These are phyloP conservation scores for Noctuana brunneofusca DNA, from an alignment of 2,888 invertebrate species.

Conservation along the genomic window DNA sequence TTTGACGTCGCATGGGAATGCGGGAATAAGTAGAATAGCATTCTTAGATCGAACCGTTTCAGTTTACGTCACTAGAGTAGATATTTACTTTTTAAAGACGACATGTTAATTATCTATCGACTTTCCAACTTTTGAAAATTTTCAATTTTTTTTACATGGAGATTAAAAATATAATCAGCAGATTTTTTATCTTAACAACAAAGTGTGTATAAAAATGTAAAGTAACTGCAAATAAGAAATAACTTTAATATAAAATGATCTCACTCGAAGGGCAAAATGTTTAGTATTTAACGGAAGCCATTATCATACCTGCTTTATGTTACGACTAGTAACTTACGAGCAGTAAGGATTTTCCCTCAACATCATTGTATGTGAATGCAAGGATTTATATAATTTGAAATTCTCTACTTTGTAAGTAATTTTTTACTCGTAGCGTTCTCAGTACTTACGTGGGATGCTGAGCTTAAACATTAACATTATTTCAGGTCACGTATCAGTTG, in stretches of 20 bases:
- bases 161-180: no score
- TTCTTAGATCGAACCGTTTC: no score
- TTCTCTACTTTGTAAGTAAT: not conserved
- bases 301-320: slow-evolving; percentile 24
- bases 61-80: no score
- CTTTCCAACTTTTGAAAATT: no score
- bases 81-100: no score
- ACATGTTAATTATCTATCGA: no score
- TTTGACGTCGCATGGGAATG: not conserved
- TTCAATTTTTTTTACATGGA: no score
- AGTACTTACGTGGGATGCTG: not conserved
- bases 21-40: not conserved
- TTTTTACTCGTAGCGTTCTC: not conserved
- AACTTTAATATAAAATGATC: slow-evolving; percentile 17
- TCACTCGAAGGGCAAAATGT: slow-evolving; percentile 14
- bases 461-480: no score
- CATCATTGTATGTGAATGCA: not conserved
- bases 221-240: not conserved
- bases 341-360: slow-evolving; percentile 13
- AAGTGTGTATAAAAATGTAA: not conserved
- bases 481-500: no score
- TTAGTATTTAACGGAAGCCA: slow-evolving; percentile 20
- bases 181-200: not conserved
- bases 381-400: not conserved
- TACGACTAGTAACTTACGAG: not conserved